Evolutionary conservation across 2,113 vertebrate species (phyloP), one percentile per base, ranked within the genome.

Genomic region (Desmodus rotundus): DNA sequence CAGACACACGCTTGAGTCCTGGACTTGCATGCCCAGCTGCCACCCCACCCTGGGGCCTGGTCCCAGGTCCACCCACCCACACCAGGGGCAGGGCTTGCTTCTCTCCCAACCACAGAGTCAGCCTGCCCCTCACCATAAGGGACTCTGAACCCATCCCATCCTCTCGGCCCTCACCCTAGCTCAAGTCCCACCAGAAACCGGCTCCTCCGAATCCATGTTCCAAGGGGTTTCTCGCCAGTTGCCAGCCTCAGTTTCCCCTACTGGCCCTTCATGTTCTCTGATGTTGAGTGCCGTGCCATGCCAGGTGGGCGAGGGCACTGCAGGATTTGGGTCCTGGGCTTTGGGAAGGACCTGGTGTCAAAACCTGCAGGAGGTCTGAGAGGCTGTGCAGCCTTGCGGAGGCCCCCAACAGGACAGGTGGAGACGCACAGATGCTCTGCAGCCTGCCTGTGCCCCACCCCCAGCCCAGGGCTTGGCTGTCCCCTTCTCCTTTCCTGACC

Each of bases 261-360:
- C 3, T 19, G 4, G 16, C 31, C 36, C 22, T 91, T 63, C 24
- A 16, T 14, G 36, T 68, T 56, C 76, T 45, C 41, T 10, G 50
- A 13, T 58, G 36, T 19, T 28, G 56, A 81, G 43, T 1, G 11
- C 52, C 4, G 0, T 22, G 17, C 36, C n/a, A 6, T 7, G 7
- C 4, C 4, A 7, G 8, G 24, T 20, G 3, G 72, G 7, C 0
- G 0, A 24, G 22, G 41, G 22, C 10, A 11, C 47, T 15, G 2
- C 52, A 76, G 58, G 16, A 20, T 24, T 4, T 16, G 24, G 47
- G 19, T 56, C 70, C 26, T 36, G 82, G 20, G 52, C 11, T 67
- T 15, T 10, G 9, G 56, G 26, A 45, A 26, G 36, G 13, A 36
- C 41, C 24, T 19, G 2, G 24, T 38, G 50, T n/a, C 67, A 45